phyloP scores from a whole-genome alignment of 2,113 vertebrate genomes.

The Phyllostomus discolor region DNA sequence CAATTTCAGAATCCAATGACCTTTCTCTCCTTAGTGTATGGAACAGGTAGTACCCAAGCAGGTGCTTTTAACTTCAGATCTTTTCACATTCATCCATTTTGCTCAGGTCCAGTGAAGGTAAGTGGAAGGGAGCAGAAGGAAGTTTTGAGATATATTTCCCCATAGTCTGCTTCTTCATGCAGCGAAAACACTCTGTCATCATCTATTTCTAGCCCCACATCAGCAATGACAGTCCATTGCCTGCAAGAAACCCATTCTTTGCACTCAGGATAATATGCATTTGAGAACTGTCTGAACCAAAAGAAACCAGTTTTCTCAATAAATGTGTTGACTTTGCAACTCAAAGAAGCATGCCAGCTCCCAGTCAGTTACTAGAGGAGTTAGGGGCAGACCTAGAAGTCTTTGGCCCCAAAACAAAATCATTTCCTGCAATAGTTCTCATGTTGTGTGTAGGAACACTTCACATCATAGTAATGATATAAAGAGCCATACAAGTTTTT shows the following conservation, averaged over 20 bases:
- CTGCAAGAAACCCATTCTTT: not conserved
- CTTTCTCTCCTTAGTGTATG: not conserved
- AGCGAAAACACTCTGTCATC: not conserved
- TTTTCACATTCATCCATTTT: not conserved
- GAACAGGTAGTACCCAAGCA: not conserved
- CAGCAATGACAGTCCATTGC: not conserved
- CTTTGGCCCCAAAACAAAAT: not conserved
- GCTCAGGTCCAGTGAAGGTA: not conserved
- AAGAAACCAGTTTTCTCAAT: not conserved
- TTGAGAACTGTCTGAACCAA: not conserved
- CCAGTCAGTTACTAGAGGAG: not conserved
- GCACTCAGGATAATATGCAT: not conserved
- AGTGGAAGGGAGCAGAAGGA: not conserved
- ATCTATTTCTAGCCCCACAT: not conserved
- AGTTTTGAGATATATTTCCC: not conserved
- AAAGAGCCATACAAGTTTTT: not conserved
- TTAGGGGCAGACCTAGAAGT: not conserved
- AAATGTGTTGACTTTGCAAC: not conserved
- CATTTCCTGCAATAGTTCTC: not conserved
- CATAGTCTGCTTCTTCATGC: not conserved
- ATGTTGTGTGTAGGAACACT: not conserved
- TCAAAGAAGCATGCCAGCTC: not conserved
- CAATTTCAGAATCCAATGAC: not conserved
- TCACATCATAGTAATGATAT: not conserved
- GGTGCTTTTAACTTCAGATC: not conserved